phyloP scores from a whole-genome alignment of 2,113 vertebrate genomes.

The Paradisaea rubra region DNA sequence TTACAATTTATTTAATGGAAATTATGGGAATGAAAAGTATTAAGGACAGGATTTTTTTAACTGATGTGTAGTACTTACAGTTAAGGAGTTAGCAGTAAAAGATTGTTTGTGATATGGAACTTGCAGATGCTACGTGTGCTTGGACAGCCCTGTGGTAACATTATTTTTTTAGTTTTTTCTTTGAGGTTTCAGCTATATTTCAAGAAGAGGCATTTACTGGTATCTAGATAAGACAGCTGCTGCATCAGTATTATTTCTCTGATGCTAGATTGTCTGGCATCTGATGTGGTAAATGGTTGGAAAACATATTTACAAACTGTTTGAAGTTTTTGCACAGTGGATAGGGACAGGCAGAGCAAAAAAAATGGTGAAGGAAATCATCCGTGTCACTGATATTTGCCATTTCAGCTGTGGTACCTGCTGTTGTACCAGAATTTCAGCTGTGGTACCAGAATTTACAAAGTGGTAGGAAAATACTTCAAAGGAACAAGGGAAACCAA shows the following conservation, averaged over 20 bases:
- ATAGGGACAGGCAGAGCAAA: neutral
- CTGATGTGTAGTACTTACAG: neutral
- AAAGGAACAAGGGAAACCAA: neutral
- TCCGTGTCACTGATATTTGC: neutral
- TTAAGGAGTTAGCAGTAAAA: neutral
- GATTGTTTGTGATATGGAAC: rapidly evolving
- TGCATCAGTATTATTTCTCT: neutral
- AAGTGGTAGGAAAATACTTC: neutral
- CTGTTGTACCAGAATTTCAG: neutral
- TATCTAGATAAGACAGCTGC: neutral
- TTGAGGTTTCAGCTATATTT: neutral
- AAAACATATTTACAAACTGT: neutral
- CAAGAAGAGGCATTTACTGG: neutral
- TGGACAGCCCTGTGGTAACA: neutral
- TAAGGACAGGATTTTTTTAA: neutral
- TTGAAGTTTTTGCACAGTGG: neutral
- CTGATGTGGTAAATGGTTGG: neutral
- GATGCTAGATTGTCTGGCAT: neutral
- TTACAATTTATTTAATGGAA: neutral
- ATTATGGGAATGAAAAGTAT: neutral
- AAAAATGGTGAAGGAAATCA: neutral
- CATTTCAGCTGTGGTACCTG: neutral
- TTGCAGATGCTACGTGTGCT: neutral
- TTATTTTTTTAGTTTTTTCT: neutral
- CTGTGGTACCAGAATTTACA: neutral